Conservation (phyloP, 2,888 invertebrate genomes). For the Nipponacmea schrenckii region DNA sequence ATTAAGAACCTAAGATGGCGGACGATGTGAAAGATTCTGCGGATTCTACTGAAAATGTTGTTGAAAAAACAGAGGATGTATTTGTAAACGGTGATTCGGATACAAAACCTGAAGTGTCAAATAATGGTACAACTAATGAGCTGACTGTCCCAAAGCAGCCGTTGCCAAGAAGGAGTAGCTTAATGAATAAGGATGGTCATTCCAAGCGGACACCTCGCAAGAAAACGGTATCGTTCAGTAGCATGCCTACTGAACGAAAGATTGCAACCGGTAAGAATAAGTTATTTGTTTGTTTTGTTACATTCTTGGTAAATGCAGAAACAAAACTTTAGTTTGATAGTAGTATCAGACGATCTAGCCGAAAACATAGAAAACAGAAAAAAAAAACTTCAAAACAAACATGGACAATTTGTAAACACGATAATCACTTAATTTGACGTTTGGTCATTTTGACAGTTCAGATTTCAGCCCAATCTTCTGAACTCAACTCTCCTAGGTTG, state of each 20-base stretch:
- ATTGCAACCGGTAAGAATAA: conserved; percentile 71
- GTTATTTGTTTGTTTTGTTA: not conserved
- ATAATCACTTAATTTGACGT: no score
- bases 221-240: conserved; percentile 69
- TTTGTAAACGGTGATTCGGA: conserved; percentile 56
- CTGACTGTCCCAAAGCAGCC: conserved; percentile 40
- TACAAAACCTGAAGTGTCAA: conserved; percentile 33
- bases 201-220: conserved; percentile 61
- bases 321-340: no score
- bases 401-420: no score
- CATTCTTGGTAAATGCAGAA: no score
- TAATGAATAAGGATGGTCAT: conserved; percentile 63
- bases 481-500: no score
- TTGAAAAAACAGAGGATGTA: conserved; percentile 46
- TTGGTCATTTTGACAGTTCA: no score
- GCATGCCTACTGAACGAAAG: conserved; percentile 69
- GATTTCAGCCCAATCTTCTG: no score
- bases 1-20: conserved; percentile 48
- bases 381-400: no score
- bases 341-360: no score
- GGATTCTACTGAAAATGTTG: conserved; percentile 36
- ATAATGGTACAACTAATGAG: conserved; percentile 31
- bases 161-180: conserved; percentile 64
- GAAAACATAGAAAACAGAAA: no score
- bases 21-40: conserved; percentile 48